These are phyloP conservation scores for Cheilosia pagana DNA, from an alignment of 2,888 invertebrate genomes.

Conservation along the genomic window DNA sequence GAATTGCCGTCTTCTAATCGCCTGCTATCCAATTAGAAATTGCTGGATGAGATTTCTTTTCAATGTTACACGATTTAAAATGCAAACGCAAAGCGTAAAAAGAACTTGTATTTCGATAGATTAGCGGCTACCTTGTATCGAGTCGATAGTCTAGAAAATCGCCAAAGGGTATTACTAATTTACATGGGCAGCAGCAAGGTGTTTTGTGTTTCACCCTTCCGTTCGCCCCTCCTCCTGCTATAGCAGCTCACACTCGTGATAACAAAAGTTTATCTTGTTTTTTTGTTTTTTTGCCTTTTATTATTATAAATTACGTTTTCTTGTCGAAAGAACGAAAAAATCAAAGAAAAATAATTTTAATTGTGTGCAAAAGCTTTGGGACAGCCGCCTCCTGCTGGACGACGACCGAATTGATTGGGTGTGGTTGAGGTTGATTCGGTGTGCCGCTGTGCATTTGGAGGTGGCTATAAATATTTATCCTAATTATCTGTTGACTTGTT, in stretches of 20 bases:
- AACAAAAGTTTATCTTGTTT: conserved; percentile 67
- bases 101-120: conserved; percentile 11
- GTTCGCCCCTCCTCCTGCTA: neutral
- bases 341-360: conserved; percentile 42
- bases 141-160: conserved; percentile 17
- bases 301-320: conserved; percentile 41
- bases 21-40: conserved; percentile 44
- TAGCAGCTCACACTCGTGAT: conserved; percentile 58
- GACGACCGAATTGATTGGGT: conserved; percentile 62
- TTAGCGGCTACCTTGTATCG: conserved; percentile 3
- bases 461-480: conserved; percentile 26
- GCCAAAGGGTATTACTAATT: conserved; percentile 22
- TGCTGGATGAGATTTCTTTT: conserved; percentile 2
- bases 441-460: conserved; percentile 35
- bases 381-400: conserved; percentile 46
- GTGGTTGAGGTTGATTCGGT: conserved; percentile 72
- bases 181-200: conserved; percentile 55
- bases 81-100: neutral
- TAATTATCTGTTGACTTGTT: neutral
- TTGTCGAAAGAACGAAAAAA: conserved; percentile 38
- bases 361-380: conserved; percentile 62
- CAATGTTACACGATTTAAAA: conserved; percentile 8
- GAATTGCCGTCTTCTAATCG: conserved; percentile 35
- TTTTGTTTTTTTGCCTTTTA: conserved; percentile 28
- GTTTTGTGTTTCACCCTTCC: conserved; percentile 16